A percentile compares a stretch with the other conserved stretches of the same genome.
These are phyloP conservation scores for Ptiloglossa arizonensis DNA, from an alignment of 1,140 invertebrate genomes.

Conservation along the genomic window DNA sequence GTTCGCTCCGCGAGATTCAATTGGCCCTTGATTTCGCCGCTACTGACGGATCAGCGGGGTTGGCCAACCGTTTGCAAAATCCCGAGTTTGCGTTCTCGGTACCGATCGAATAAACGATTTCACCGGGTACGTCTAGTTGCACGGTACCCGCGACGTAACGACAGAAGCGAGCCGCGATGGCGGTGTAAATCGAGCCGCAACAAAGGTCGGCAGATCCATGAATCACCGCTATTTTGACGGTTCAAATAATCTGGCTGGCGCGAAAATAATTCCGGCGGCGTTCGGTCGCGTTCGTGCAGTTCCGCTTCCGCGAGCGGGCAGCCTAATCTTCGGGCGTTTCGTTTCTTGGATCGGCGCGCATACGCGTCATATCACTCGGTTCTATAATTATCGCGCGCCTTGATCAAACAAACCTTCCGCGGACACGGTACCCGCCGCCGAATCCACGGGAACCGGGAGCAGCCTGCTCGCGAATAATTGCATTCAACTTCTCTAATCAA, in stretches of 20 bases:
- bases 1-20: too few species aligned
- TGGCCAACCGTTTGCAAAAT: too few species aligned
- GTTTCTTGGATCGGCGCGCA: conserved; percentile 20
- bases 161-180: too few species aligned
- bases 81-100: neutral
- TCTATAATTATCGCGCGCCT: conserved; percentile 44
- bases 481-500: conserved; percentile 21
- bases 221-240: conserved; percentile 29
- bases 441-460: neutral
- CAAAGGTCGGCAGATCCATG: conserved; percentile 11
- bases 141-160: too few species aligned
- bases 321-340: conserved; percentile 22
- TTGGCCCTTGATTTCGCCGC: too few species aligned
- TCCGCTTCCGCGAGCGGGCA: conserved; percentile 26
- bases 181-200: neutral
- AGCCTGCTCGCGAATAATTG: neutral
- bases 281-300: neutral
- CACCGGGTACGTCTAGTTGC: neutral
- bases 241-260: conserved; percentile 24
- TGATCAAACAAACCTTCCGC: conserved; percentile 29
- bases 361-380: conserved; percentile 27
- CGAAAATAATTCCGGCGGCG: conserved; percentile 27
- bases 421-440: neutral
- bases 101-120: conserved; percentile 9
- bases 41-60: too few species aligned